Conservation (phyloP, 2,797 vertebrate genomes). For the Vireo griseus region DNA sequence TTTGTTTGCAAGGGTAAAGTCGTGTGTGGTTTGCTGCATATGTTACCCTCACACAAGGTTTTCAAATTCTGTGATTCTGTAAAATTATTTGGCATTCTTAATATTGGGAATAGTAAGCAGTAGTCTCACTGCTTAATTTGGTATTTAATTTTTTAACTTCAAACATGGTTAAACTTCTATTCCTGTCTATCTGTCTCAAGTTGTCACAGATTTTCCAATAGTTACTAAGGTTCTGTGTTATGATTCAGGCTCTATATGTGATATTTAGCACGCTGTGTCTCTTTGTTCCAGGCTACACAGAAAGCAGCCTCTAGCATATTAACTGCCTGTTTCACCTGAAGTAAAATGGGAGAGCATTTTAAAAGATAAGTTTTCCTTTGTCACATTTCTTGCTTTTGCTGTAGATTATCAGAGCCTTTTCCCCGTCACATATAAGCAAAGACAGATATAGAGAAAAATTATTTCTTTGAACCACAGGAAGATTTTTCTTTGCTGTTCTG, state of each 20-base stretch:
- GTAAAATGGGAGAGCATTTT: conserved; percentile 22
- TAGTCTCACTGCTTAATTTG: not conserved
- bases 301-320: conserved; percentile 32
- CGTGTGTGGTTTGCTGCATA: not conserved
- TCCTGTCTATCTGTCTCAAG: not conserved
- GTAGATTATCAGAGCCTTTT: conserved; percentile 41
- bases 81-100: not conserved
- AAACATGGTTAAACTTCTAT: not conserved
- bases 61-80: not conserved
- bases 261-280: not conserved
- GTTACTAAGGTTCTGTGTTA: not conserved
- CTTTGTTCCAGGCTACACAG: not conserved
- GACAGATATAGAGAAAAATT: conserved; percentile 14
- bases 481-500: conserved; percentile 16
- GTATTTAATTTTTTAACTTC: not conserved
- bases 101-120: not conserved
- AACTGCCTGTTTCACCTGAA: conserved; percentile 33
- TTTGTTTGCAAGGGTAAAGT: conserved; percentile 27
- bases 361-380: conserved; percentile 38
- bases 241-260: not conserved
- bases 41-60: not conserved
- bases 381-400: conserved; percentile 3
- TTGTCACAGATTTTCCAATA: not conserved
- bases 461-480: not conserved
- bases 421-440: not conserved